A percentile compares a stretch with the other conserved stretches of the same genome.
Conservation (phyloP, 2,113 vertebrate genomes). For the Siniperca chuatsi region DNA sequence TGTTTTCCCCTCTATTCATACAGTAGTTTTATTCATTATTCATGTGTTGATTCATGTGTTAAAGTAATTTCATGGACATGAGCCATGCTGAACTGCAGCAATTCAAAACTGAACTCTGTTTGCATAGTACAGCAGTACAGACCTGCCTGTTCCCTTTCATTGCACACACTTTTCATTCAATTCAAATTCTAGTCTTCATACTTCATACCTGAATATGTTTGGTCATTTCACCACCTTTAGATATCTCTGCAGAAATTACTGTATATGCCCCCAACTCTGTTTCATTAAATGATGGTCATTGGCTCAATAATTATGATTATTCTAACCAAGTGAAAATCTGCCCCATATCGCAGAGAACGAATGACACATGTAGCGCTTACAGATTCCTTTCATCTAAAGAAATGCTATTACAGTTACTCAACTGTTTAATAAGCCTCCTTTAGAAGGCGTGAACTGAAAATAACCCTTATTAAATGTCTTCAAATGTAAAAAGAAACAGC, state of each 20-base stretch:
- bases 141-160: slow-evolving; percentile 40
- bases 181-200: slow-evolving; percentile 37
- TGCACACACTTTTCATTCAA: slow-evolving; percentile 38
- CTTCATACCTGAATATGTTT: slow-evolving; percentile 33
- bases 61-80: slow-evolving; percentile 66
- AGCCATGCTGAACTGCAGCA: slow-evolving; percentile 52
- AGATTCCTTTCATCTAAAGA: neutral
- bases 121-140: slow-evolving; percentile 30
- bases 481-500: neutral
- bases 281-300: slow-evolving; percentile 32
- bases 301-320: neutral
- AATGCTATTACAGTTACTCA: slow-evolving; percentile 7
- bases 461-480: slow-evolving; percentile 25
- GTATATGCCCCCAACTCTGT: neutral
- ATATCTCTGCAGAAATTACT: slow-evolving; percentile 21
- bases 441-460: neutral
- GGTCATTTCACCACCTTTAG: slow-evolving; percentile 31
- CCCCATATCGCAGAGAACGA: neutral
- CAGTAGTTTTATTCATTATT: slow-evolving; percentile 67
- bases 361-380: neutral
- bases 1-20: slow-evolving; percentile 50
- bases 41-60: slow-evolving; percentile 71
- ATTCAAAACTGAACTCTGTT: slow-evolving; percentile 39
- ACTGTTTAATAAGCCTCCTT: slow-evolving; percentile 33
- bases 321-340: neutral